Percentiles rank a stretch among this genome's conserved stretches.
phyloP scores from a whole-genome alignment of 2,888 invertebrate genomes.

The Amphimallon solstitiale region DNA sequence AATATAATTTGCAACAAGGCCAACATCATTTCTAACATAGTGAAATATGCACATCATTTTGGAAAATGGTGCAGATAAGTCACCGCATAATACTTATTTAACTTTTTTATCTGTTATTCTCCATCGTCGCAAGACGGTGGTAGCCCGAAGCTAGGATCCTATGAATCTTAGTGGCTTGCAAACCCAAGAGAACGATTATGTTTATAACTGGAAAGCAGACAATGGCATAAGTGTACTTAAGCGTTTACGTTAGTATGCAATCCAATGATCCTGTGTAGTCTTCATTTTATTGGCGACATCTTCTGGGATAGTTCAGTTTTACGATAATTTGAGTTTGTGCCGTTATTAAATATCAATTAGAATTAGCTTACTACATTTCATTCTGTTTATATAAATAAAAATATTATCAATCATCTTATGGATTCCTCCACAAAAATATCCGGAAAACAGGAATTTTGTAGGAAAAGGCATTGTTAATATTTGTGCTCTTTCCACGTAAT shows the following conservation, averaged over 20 bases:
- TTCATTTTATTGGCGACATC: slow-evolving; percentile 8
- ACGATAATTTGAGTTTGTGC: too few species aligned
- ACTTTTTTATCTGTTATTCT: slow-evolving; percentile 33
- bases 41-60: slow-evolving; percentile 33
- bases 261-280: slow-evolving; percentile 31
- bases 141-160: slow-evolving; percentile 32
- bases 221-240: slow-evolving; percentile 46
- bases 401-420: too few species aligned
- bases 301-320: too few species aligned
- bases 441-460: too few species aligned
- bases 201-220: slow-evolving; percentile 46
- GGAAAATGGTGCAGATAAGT: slow-evolving; percentile 33
- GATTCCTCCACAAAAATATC: too few species aligned
- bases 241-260: slow-evolving; percentile 46
- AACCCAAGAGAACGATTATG: slow-evolving; percentile 48
- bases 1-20: slow-evolving; percentile 26
- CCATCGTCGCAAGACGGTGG: slow-evolving; percentile 32
- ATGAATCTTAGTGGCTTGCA: slow-evolving; percentile 46
- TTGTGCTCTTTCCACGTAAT: too few species aligned
- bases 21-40: slow-evolving; percentile 7
- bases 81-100: slow-evolving; percentile 40
- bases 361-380: too few species aligned
- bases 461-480: too few species aligned
- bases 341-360: too few species aligned
- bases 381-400: too few species aligned